Conservation (phyloP, 2,888 invertebrate species). For the Plebejus melissa region DNA sequence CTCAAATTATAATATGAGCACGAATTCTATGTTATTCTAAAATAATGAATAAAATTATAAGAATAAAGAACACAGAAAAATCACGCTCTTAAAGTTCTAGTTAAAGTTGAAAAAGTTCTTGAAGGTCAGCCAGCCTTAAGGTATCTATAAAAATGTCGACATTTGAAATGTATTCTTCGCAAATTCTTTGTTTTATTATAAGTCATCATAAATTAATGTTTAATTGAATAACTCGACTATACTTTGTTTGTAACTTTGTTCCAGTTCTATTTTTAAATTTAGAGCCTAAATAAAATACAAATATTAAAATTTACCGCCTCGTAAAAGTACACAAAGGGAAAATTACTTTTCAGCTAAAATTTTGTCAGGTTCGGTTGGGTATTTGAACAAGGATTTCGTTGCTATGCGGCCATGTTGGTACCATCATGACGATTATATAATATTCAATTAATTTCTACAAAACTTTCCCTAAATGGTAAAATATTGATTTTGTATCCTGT, state of each 20-base stretch:
- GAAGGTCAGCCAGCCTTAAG: background rate
- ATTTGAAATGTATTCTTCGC: background rate
- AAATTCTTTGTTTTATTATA: too few species aligned
- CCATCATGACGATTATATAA: background rate
- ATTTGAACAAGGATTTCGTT: background rate
- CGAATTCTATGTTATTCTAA: too few species aligned
- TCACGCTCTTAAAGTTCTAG: background rate
- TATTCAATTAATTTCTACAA: too few species aligned
- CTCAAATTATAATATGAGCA: too few species aligned
- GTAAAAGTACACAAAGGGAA: background rate
- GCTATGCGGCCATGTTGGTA: background rate
- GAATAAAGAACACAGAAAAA: background rate
- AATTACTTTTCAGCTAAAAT: background rate
- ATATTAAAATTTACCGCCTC: background rate
- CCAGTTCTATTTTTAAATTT: background rate
- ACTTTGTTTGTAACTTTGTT: background rate
- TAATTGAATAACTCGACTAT: background rate
- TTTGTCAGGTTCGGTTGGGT: background rate
- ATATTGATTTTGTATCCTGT: too few species aligned
- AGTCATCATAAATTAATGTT: background rate
- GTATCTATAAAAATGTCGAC: background rate
- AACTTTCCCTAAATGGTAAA: too few species aligned
- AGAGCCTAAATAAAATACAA: background rate
- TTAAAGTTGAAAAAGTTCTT: background rate
- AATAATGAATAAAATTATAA: too few species aligned